Conservation (phyloP, 2,797 vertebrate species). For the Hozukius guyotensis region DNA sequence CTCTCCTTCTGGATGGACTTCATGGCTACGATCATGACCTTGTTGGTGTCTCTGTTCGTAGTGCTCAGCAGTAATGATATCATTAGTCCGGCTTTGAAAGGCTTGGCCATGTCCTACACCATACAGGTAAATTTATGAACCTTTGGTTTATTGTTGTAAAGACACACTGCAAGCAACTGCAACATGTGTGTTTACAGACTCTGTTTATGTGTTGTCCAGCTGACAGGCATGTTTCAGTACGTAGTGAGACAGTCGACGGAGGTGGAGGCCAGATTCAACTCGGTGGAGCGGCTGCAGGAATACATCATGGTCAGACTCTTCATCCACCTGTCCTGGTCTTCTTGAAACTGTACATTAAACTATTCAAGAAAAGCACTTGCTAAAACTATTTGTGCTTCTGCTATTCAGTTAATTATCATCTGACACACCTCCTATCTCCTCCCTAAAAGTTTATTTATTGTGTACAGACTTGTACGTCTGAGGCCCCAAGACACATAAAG, state of each 20-base stretch:
- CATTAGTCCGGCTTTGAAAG: slow-evolving; percentile 81
- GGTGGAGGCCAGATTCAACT: slow-evolving; percentile 85
- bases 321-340: background rate
- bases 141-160: background rate
- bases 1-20: slow-evolving; percentile 83
- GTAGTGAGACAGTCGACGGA: slow-evolving; percentile 78
- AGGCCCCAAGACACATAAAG: slow-evolving; percentile 69
- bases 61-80: slow-evolving; percentile 71
- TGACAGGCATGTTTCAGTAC: slow-evolving; percentile 84
- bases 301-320: slow-evolving; percentile 72
- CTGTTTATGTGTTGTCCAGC: slow-evolving; percentile 55
- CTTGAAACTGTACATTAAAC: background rate
- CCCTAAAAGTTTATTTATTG: background rate
- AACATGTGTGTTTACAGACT: background rate
- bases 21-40: slow-evolving; percentile 70
- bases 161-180: background rate
- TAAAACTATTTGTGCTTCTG: background rate
- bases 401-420: too few species aligned
- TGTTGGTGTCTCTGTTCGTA: slow-evolving; percentile 80
- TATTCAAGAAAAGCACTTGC: background rate
- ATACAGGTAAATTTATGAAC: slow-evolving; percentile 77
- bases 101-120: slow-evolving; percentile 85
- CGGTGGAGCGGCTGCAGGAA: slow-evolving; percentile 81
- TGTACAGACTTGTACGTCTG: slow-evolving; percentile 77
- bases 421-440: too few species aligned